Percentiles rank a stretch among this genome's conserved stretches.
Conservation (phyloP, 2,797 vertebrate species). For the Siniperca undulata region DNA sequence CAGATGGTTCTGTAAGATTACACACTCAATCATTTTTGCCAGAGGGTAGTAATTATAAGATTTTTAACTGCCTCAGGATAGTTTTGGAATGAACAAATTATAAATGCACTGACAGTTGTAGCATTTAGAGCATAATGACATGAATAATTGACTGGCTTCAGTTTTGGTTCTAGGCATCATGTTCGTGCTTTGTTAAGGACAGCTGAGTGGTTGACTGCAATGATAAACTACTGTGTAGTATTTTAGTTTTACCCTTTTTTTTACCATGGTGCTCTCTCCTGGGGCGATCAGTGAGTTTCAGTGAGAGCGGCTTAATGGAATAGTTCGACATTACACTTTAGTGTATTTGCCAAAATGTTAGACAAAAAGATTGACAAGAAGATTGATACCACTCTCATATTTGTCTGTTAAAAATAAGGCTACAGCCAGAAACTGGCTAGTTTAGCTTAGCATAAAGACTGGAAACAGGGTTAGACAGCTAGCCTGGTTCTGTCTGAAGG, state of each 20-base stretch:
- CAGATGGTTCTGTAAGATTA: slow-evolving; percentile 18
- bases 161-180: neutral
- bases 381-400: neutral
- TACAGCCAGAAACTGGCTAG: neutral
- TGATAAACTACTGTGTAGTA: neutral
- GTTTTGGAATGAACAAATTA: slow-evolving; percentile 5
- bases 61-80: neutral
- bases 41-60: slow-evolving; percentile 7
- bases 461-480: neutral
- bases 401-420: neutral
- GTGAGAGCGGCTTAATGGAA: neutral
- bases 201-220: neutral
- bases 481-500: neutral
- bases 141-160: neutral
- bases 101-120: neutral
- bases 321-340: neutral
- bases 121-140: neutral
- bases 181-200: neutral
- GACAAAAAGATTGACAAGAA: neutral
- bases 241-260: neutral
- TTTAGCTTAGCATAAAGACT: neutral
- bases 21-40: neutral
- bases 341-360: no score
- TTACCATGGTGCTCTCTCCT: neutral
- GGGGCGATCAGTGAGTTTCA: neutral